These are phyloP conservation scores for Phoenoteleia sp. DNA, from an alignment of 2,888 invertebrate genomes.

Conservation along the genomic window DNA sequence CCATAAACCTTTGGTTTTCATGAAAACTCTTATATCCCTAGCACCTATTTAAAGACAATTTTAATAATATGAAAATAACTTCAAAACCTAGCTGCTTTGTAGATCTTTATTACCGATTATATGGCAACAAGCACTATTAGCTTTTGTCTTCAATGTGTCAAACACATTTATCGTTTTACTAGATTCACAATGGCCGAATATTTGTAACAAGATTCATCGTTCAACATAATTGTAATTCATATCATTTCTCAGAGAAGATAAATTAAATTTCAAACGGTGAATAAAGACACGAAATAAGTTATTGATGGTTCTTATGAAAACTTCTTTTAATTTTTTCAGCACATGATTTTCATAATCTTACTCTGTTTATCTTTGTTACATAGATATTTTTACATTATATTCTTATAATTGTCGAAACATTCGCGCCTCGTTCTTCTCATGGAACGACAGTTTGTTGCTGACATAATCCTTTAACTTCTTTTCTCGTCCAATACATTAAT, in stretches of 20 bases:
- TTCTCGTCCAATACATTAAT: background rate
- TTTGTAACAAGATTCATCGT: conserved; percentile 19
- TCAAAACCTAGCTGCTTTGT: background rate
- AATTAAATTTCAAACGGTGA: conserved; percentile 9
- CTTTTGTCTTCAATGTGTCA: background rate
- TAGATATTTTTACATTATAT: background rate
- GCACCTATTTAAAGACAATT: background rate
- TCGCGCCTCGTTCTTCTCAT: background rate
- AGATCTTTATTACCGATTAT: background rate
- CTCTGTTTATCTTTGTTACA: background rate
- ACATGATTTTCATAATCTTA: no score
- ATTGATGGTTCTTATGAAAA: conserved; percentile 44
- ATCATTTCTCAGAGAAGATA: conserved; percentile 48
- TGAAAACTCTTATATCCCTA: background rate
- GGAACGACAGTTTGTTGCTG: background rate
- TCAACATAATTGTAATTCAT: background rate
- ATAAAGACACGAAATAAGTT: conserved; percentile 14
- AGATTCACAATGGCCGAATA: background rate
- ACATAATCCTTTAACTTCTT: conserved; percentile 33
- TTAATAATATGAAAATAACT: background rate
- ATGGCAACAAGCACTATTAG: background rate
- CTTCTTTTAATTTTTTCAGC: background rate
- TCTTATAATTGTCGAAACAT: background rate
- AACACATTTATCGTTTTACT: conserved; percentile 1
- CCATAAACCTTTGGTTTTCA: no score